Base-by-base conservation (phyloP, 2,797 vertebrate species). In the Loris lydekkerianus region DNA sequence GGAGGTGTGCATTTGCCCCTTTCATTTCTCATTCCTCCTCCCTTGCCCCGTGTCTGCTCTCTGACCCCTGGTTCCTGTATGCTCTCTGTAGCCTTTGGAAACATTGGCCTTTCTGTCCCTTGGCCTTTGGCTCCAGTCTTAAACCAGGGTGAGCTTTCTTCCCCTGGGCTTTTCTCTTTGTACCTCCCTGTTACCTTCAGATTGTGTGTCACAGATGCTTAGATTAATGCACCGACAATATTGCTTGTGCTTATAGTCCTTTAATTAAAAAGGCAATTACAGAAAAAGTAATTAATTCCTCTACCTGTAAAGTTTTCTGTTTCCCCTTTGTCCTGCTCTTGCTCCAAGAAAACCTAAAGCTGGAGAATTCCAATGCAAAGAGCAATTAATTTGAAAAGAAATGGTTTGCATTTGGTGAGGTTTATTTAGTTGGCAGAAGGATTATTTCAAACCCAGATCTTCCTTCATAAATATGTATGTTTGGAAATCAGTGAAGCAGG, bases 341-440 rank as follows among this genome's bases (percentile, higher is more conserved):
- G 21, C 61, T 96, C n/a, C 17, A 88, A 91, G 34, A 56, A 86
- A 60, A 84, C 15, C 49, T 84, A 84, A 87, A 88, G 56, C 31
- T 34, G n/a, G 34, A 93, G 49, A 56, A 85, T 49, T 93, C 29
- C 31, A 78, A 94, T 0, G 10, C 58, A 85, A 31, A 27, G 14
- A 78, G 9, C 34, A 80, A 91, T 53, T 70, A 73, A 78, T 83
- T 65, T 29, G 10, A 69, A 67, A 78, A 27, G 60, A 77, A 87
- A 72, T 43, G 25, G n/a, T 37, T 83, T 86, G 58, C 40, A 49
- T 67, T 86, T 56, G 13, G 60, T 61, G 29, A 61, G 25, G 3
- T 78, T 86, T 87, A 56, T 72, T 78, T 76, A 87, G 56, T 84
- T 65, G 91, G 31, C 63, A 37, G 72, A 82, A 82, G 69, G 69